These are phyloP conservation scores for Sphaeridia pumilis DNA, from an alignment of 2,888 invertebrate genomes.

Conservation along the genomic window DNA sequence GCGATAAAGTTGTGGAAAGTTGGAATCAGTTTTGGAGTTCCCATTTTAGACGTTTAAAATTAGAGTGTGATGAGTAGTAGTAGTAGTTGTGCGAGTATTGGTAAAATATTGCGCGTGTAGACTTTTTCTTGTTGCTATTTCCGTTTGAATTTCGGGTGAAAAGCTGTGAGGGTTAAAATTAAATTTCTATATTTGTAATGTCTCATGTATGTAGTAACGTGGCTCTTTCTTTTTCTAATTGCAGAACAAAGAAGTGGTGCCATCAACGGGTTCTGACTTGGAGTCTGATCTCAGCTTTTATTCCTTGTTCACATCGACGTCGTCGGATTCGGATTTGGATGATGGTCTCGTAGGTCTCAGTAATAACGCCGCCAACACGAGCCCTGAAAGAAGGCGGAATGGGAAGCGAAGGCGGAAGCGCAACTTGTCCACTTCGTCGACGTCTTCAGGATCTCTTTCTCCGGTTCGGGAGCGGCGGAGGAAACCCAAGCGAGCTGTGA, in stretches of 20 bases:
- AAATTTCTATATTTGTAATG: background rate
- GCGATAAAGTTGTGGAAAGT: background rate
- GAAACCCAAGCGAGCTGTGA: slow-evolving; percentile 15
- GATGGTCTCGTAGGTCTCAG: too few species aligned
- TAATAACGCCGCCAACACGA: background rate
- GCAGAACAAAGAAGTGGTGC: slow-evolving; percentile 23
- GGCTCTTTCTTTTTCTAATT: background rate
- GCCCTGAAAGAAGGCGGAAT: slow-evolving; percentile 9
- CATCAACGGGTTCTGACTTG: slow-evolving; percentile 31
- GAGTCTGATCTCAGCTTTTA: slow-evolving; percentile 26
- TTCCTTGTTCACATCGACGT: slow-evolving; percentile 32
- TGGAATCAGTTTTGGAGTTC: background rate
- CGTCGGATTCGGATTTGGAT: slow-evolving; percentile 31
- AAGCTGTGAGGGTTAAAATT: background rate
- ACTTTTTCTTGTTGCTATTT: background rate
- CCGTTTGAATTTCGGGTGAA: background rate
- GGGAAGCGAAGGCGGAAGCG: slow-evolving; percentile 22
- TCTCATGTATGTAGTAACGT: background rate
- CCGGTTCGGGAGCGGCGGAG: slow-evolving; percentile 29
- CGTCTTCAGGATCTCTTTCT: slow-evolving; percentile 31
- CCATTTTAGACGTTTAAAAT: slow-evolving; percentile 3
- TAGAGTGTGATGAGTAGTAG: too few species aligned
- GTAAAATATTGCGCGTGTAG: background rate
- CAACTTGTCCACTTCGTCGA: slow-evolving; percentile 24
- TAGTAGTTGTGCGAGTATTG: background rate